Percentiles rank a stretch among this genome's conserved stretches.
These are phyloP conservation scores for Triops longicaudatus DNA, from an alignment of 1,140 invertebrate species.

Conservation along the genomic window DNA sequence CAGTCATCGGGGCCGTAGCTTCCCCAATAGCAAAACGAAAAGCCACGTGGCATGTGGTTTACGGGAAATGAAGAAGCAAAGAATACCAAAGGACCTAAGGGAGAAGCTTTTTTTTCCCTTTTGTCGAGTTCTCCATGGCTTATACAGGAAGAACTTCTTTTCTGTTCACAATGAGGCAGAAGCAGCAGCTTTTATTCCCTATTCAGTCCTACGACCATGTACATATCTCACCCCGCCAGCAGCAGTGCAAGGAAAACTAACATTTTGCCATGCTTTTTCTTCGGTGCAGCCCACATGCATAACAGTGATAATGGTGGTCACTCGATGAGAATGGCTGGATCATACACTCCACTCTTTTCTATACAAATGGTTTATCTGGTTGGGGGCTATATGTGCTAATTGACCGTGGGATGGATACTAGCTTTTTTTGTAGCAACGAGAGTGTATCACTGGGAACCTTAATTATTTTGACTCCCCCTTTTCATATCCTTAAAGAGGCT, in stretches of 20 bases:
- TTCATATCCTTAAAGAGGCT: neutral
- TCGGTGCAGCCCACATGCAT: neutral
- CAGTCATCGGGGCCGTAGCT: neutral
- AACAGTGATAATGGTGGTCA: conserved; percentile 5
- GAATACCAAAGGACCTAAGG: neutral
- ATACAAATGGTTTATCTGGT: neutral
- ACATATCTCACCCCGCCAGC: conserved; percentile 5
- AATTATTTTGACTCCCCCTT: neutral
- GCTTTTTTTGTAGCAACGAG: neutral
- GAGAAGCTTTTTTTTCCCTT: conserved; percentile 4
- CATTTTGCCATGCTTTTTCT: neutral
- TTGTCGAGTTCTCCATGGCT: neutral
- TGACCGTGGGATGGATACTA: neutral
- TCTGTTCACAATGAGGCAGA: conserved; percentile 4
- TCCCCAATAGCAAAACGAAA: neutral
- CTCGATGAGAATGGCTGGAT: neutral
- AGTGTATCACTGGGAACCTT: neutral
- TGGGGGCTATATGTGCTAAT: neutral
- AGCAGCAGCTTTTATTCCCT: conserved; percentile 11
- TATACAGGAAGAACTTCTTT: conserved; percentile 2
- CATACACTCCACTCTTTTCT: neutral
- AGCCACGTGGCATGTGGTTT: conserved; percentile 14
- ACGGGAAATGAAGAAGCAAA: neutral
- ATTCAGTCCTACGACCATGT: neutral
- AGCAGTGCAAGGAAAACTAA: conserved; percentile 11